Conservation (phyloP, 1,140 invertebrate genomes). For the Orchestia grillus region DNA sequence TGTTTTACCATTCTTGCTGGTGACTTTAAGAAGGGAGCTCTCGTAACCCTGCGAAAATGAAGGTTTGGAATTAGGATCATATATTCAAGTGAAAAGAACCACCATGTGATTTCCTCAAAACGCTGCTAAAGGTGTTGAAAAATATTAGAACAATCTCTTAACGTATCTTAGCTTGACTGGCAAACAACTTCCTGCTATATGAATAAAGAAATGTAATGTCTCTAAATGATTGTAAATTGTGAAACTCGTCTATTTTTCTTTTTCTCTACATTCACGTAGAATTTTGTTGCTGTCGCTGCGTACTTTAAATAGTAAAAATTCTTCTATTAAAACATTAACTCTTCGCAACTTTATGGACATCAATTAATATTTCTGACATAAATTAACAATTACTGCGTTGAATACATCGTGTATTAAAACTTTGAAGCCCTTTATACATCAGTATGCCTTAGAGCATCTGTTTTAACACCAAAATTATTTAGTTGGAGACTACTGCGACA, state of each 20-base stretch:
- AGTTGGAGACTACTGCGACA: too few relatives aligned
- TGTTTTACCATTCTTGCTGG: conserved; percentile 99
- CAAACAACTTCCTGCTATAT: not conserved
- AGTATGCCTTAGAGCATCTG: too few relatives aligned
- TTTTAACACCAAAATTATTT: too few relatives aligned
- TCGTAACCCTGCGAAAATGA: conserved; percentile 91
- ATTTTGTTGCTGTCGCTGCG: not conserved
- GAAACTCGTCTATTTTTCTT: not conserved
- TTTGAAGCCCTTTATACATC: too few relatives aligned
- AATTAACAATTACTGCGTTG: too few relatives aligned
- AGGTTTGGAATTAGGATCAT: conserved; percentile 62
- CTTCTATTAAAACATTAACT: too few relatives aligned
- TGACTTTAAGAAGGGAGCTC: conserved; percentile 98
- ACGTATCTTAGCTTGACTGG: not conserved
- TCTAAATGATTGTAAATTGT: not conserved
- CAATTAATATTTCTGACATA: too few relatives aligned
- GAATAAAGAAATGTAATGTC: not conserved
- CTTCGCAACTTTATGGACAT: too few relatives aligned
- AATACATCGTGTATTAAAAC: too few relatives aligned
- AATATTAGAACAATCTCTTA: not conserved
- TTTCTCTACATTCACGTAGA: not conserved
- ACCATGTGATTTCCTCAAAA: too few relatives aligned
- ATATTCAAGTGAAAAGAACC: too few relatives aligned
- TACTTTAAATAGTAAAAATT: not conserved
- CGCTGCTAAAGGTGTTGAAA: too few relatives aligned